These are phyloP conservation scores for Anoplolepis gracilipes DNA, from an alignment of 1,140 invertebrate genomes.

Conservation along the genomic window DNA sequence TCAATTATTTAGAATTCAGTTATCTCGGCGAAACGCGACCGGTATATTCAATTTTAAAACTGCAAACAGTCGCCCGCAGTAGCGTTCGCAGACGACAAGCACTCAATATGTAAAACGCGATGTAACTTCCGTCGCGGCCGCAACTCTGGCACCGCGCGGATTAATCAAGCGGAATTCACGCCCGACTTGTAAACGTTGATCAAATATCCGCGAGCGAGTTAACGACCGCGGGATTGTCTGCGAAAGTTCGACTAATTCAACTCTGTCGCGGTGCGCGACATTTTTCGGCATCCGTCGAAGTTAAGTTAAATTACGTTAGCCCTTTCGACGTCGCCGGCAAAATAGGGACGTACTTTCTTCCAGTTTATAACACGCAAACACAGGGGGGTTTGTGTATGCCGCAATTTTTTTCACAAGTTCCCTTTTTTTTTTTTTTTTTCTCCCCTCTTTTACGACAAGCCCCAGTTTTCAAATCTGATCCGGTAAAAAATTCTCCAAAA, in stretches of 20 bases:
- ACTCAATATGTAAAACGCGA: constrained; percentile 62
- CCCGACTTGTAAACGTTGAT: constrained; percentile 60
- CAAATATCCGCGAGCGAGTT: constrained; percentile 60
- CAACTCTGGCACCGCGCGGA: constrained; percentile 25
- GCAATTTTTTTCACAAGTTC: background rate
- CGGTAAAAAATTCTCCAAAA: constrained; percentile 17
- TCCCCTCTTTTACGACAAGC: background rate
- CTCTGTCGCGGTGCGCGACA: constrained; percentile 2
- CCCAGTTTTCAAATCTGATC: constrained; percentile 11
- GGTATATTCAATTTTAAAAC: constrained; percentile 62
- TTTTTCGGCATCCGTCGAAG: constrained; percentile 45
- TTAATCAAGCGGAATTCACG: constrained; percentile 62
- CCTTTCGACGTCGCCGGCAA: constrained; percentile 9
- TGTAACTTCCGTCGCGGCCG: constrained; percentile 53
- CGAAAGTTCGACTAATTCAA: constrained; percentile 68
- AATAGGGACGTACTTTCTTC: background rate
- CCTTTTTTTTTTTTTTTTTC: background rate
- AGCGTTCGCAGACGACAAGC: constrained; percentile 34
- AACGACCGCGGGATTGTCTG: constrained; percentile 58
- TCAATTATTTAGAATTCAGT: constrained; percentile 60
- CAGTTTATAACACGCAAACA: background rate
- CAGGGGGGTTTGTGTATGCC: background rate
- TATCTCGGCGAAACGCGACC: constrained; percentile 35
- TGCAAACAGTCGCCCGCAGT: constrained; percentile 49
- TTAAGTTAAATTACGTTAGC: constrained; percentile 41